phyloP scores from a whole-genome alignment of 2,113 vertebrate genomes.

The Xenopus borealis region DNA sequence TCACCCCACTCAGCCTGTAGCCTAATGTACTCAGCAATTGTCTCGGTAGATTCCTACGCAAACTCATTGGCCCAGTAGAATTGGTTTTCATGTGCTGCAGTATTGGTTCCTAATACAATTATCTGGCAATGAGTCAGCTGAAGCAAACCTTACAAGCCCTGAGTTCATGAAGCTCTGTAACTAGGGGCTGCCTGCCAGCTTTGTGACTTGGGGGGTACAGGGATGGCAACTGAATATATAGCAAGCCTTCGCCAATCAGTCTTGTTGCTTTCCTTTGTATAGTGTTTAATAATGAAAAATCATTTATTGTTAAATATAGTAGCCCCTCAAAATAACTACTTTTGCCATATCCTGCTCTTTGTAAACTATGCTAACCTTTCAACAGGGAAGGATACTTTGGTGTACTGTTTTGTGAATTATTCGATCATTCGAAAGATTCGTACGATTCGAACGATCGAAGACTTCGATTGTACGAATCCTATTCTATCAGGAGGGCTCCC shows the following conservation, averaged over 20 bases:
- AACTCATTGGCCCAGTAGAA: constrained; percentile 69
- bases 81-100: constrained; percentile 70
- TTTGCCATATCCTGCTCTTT: no score
- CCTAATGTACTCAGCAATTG: constrained; percentile 77
- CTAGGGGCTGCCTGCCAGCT: background rate
- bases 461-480: no score
- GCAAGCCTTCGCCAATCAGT: background rate
- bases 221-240: background rate
- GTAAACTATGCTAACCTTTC: no score
- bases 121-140: constrained; percentile 66
- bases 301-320: no score
- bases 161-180: constrained; percentile 50
- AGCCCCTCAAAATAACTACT: no score
- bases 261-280: background rate
- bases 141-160: constrained; percentile 58
- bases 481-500: no score
- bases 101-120: constrained; percentile 76
- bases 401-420: no score
- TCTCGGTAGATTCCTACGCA: constrained; percentile 73
- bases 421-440: no score
- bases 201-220: background rate
- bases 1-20: constrained; percentile 65
- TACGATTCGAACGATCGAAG: no score
- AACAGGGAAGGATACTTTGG: no score
- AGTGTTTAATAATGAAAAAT: no score